Base-by-base conservation (phyloP, 2,797 vertebrate species). In the Bradypodion ventrale region DNA sequence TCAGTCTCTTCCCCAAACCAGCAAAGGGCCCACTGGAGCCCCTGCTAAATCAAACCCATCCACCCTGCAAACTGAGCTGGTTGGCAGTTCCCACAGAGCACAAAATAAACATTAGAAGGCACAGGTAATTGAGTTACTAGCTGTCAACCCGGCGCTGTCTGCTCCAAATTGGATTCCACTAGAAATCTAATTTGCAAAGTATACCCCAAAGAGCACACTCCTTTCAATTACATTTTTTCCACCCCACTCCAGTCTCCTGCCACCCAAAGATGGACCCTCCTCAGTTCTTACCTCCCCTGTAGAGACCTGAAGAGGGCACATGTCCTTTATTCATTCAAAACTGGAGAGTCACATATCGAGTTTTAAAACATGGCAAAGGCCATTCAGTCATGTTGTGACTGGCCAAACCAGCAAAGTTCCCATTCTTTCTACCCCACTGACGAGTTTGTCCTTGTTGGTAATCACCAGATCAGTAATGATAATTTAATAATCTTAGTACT, bases 101-200 rank as follows among this genome's bases (percentile, higher is more conserved):
- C 84, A 85, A 73, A 85, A 76, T 62, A 84, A 78, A 83, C 85
- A 83, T 83, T 83, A 79, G 76, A 87, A 80, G 81, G 62, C 75
- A 62, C 62, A 87, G 85, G 63, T 87, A 83, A 83, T 87, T 70
- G 35, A 85, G 73, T 85, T 85, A 85, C 73, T 62, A 85, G 40
- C 78, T 81, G 84, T 85, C 76, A 75, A 75, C 72, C 60, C n/a
- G 13, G 69, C 77, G 40, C 82, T 80, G 82, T 80, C 85, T 87
- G 76, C 85, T 83, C 82, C 82, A 83, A 87, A 83, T 76, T 80
- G 77, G 85, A 87, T 83, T 83, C 77, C 72, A 80, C 52, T 69
- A 83, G 82, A 87, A 87, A 87, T 87, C 85, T 83, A 83, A 87
- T 87, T 83, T 87, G 49, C 77, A 70, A 87, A 87, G 70, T 83